Evolutionary conservation across 2,888 invertebrate genomes (phyloP).

Genomic region (Dermolepida albohirtum): DNA sequence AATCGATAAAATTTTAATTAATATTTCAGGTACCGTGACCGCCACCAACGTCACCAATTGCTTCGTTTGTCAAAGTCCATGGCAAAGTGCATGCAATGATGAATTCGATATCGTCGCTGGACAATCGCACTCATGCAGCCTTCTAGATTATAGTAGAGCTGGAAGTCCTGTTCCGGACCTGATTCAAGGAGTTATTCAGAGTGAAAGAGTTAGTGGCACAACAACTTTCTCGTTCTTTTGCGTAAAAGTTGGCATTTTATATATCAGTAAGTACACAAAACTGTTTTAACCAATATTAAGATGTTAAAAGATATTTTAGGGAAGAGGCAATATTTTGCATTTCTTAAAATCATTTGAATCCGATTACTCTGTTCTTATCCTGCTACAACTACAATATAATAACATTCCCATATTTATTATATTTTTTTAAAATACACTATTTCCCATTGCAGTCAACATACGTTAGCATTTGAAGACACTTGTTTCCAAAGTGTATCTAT

Average conservation of each 20-base stretch:
- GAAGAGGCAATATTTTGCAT: too few relatives aligned
- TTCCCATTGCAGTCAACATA: too few relatives aligned
- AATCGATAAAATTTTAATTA: neutral
- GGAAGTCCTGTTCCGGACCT: neutral
- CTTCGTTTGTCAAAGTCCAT: conserved; percentile 10
- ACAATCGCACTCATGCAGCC: neutral
- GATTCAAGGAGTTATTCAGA: neutral
- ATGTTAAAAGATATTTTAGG: too few relatives aligned
- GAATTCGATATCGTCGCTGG: conserved; percentile 17
- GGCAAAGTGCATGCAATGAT: conserved; percentile 22
- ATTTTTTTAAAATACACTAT: too few relatives aligned
- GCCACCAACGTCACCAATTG: conserved; percentile 9
- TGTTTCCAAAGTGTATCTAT: too few relatives aligned
- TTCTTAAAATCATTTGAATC: too few relatives aligned
- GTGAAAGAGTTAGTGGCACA: conserved; percentile 9
- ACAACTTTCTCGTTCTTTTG: conserved; percentile 5
- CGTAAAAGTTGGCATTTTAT: conserved; percentile 23
- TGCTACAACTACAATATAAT: too few relatives aligned
- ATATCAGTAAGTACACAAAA: conserved; percentile 56
- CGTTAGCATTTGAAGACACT: too few relatives aligned
- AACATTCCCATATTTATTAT: too few relatives aligned
- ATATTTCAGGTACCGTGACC: conserved; percentile 4
- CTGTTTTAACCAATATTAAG: too few relatives aligned
- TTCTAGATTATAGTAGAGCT: neutral
- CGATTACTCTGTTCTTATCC: too few relatives aligned